Evolutionary conservation across 2,113 vertebrate species (phyloP), one percentile per base, ranked within the genome.

Genomic region (Synodontis membranacea): DNA sequence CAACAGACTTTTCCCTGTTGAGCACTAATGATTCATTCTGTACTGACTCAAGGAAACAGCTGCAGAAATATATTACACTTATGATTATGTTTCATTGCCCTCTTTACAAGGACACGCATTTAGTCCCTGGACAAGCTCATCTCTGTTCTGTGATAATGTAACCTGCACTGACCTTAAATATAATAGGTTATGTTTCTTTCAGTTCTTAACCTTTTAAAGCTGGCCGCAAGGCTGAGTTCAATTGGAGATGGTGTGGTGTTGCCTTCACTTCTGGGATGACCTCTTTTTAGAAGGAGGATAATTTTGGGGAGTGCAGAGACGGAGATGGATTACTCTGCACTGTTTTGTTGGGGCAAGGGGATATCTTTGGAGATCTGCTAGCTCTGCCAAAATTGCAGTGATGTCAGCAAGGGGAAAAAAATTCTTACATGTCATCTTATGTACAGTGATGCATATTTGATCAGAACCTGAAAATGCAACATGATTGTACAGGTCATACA

Each of bases 21-120:
- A 68, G 66, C 72, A 46, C 11, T 46, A 46, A 75, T 48, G 42
- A 15, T 75, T 48, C 25, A 48, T n/a, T 48, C 42, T 46, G 72
- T 75, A n/a, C 48, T n/a, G 11, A 28, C 72, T 48, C 25, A 81
- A 46, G 50, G 37, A 42, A 86, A 81, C 50, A 72, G 3, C 76
- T 86, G 68, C 15, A 19, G 75, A 83, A 83, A 83, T 68, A 5
- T 83, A 83, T 83, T 68, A 83, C 39, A 28, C 14, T 64, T n/a
- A 83, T 64, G 28, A 14, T 76, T 75, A 44, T 56, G n/a, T 56
- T 76, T 78, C 25, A 62, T 3, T 64, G 44, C 14, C 44, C 54
- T 82, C 52, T 60, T 28, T 58, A 23, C 80, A 86, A 86, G 70
- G 34, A 75, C 80, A 64, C 25, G n/a, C 79, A 86, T 46, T 82